Conservation (phyloP, 2,888 invertebrate genomes). For the Chromoteleia sp. region DNA sequence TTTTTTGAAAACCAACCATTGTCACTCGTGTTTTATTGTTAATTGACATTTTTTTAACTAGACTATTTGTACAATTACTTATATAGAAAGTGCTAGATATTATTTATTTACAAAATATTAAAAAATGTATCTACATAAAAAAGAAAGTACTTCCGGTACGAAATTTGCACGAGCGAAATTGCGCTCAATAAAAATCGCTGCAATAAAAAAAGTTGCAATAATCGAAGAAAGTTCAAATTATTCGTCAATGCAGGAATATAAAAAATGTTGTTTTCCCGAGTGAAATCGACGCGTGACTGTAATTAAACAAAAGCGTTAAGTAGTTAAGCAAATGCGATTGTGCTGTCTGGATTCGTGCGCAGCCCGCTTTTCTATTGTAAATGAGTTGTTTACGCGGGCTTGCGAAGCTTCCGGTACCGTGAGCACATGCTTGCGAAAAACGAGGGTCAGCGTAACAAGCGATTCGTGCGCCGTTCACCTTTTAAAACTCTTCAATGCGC, state of each 20-base stretch:
- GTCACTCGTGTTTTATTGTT: too few species aligned
- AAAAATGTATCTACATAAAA: neutral
- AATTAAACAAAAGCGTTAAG: constrained; percentile 53
- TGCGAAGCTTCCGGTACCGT: constrained; percentile 20
- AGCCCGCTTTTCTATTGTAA: constrained; percentile 26
- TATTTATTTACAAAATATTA: too few species aligned
- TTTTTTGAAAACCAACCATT: too few species aligned
- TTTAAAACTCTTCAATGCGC: constrained; percentile 8
- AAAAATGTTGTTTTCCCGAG: constrained; percentile 24
- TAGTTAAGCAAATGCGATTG: constrained; percentile 45
- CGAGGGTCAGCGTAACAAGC: constrained; percentile 27
- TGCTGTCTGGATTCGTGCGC: constrained; percentile 19
- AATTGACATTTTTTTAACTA: too few species aligned
- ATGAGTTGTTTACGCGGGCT: constrained; percentile 47
- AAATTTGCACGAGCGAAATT: too few species aligned
- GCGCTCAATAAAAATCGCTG: too few species aligned
- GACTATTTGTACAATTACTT: too few species aligned
- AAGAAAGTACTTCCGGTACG: too few species aligned
- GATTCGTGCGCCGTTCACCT: constrained; percentile 17
- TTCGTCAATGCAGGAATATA: neutral
- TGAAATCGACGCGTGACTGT: constrained; percentile 11
- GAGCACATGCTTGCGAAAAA: constrained; percentile 43
- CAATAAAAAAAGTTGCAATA: neutral
- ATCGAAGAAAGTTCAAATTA: constrained; percentile 16
- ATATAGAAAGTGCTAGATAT: too few species aligned